These are phyloP conservation scores for Pantherophis alleghaniensis DNA, from an alignment of 2,797 vertebrate genomes.

Conservation along the genomic window DNA sequence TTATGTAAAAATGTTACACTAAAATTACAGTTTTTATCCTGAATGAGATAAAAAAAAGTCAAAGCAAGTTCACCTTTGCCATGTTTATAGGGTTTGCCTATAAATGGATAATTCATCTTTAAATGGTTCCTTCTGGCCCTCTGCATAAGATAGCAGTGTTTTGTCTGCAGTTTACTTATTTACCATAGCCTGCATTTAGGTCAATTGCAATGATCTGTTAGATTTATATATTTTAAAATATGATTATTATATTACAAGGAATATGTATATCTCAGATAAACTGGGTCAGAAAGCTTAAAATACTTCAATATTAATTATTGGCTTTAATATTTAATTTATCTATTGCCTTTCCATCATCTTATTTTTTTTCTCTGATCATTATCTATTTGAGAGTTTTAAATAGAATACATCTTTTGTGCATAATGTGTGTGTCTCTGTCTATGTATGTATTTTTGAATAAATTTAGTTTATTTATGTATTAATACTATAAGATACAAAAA, in stretches of 20 bases:
- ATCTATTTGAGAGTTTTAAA: neutral
- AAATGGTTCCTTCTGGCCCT: neutral
- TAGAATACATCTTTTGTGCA: too few species aligned
- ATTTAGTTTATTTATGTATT: too few species aligned
- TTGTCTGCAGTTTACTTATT: neutral
- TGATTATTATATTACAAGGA: neutral
- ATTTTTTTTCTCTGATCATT: neutral
- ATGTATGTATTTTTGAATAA: too few species aligned
- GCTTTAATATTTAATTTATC: too few species aligned
- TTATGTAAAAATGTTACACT: slow-evolving; percentile 17
- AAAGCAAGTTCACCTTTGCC: neutral
- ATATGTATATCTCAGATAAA: neutral
- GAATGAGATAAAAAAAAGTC: neutral
- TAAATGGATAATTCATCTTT: neutral
- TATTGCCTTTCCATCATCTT: too few species aligned
- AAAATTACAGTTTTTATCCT: slow-evolving; percentile 3
- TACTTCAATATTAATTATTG: neutral
- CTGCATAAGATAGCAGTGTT: neutral
- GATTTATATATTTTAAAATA: neutral
- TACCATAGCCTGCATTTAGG: neutral
- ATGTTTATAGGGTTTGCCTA: too few species aligned
- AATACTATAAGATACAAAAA: too few species aligned
- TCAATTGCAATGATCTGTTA: neutral
- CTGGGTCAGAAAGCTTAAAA: neutral
- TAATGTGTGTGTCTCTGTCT: too few species aligned